Conservation (phyloP, 2,797 vertebrate genomes). For the Glyptemys insculpta region DNA sequence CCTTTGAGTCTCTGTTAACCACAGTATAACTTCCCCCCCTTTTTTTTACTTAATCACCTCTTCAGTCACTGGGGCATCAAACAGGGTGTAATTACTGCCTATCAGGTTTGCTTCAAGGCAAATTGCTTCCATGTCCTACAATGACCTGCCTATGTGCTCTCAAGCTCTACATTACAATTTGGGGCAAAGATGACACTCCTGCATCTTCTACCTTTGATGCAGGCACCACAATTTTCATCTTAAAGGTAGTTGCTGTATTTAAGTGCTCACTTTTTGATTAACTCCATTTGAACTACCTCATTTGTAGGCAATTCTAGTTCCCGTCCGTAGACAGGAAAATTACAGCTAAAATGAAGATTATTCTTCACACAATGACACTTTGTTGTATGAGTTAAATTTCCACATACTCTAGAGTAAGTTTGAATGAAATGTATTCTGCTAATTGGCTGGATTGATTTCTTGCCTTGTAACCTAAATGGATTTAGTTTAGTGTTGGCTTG, state of each 20-base stretch:
- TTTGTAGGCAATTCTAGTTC: conserved; percentile 20
- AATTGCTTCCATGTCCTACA: conserved; percentile 30
- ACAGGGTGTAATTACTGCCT: conserved; percentile 27
- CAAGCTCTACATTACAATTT: background rate
- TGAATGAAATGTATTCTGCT: background rate
- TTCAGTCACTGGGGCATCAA: conserved; percentile 1
- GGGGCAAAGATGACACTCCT: background rate
- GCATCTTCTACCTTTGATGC: background rate
- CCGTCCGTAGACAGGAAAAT: conserved; percentile 13
- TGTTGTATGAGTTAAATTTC: conserved; percentile 11
- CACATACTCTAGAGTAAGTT: background rate
- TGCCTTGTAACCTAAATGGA: background rate
- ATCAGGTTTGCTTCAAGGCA: conserved; percentile 25
- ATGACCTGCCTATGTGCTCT: conserved; percentile 3
- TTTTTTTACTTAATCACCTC: background rate
- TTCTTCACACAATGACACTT: conserved; percentile 40
- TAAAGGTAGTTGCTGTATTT: background rate
- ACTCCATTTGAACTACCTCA: conserved; percentile 22
- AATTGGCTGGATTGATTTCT: conserved; percentile 2
- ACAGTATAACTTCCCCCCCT: background rate
- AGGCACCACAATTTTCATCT: conserved; percentile 38
- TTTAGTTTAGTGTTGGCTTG: background rate
- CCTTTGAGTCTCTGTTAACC: conserved; percentile 15
- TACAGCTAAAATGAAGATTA: conserved; percentile 1
- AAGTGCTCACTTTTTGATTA: conserved; percentile 8